A percentile compares a stretch with the other conserved stretches of the same genome.
Conservation (phyloP, 2,113 vertebrate genomes). For the Aldabrachelys gigantea region DNA sequence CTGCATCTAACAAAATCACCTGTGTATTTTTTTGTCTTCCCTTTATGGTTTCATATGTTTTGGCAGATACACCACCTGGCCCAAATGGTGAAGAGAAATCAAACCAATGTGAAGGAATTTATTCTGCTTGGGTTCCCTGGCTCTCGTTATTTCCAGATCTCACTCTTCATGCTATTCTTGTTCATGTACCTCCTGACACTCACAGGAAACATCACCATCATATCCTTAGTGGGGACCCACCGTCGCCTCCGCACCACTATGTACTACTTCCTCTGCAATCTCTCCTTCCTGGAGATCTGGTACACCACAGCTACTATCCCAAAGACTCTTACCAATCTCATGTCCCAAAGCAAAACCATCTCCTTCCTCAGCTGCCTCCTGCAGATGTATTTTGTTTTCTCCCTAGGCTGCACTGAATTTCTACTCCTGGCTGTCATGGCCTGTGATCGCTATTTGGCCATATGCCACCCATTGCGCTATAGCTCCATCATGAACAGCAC, state of each 20-base stretch:
- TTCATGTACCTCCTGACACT: too few relatives aligned
- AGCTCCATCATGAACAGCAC: constrained; percentile 3
- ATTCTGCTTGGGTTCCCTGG: too few relatives aligned
- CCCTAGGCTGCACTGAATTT: constrained; percentile 21
- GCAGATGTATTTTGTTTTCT: constrained; percentile 67
- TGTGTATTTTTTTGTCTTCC: too few relatives aligned
- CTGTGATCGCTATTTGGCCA: constrained; percentile 53
- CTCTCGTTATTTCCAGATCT: too few relatives aligned
- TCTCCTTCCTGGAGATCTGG: constrained; percentile 66
- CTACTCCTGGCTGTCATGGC: constrained; percentile 35
- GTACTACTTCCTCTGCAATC: constrained; percentile 59
- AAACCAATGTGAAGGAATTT: too few relatives aligned
- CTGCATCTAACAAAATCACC: too few relatives aligned
- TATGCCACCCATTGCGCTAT: constrained; percentile 37
- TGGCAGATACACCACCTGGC: neutral
- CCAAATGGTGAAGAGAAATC: too few relatives aligned
- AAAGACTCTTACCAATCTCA: constrained; percentile 30
- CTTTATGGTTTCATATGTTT: too few relatives aligned
- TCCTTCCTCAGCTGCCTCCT: constrained; percentile 52
- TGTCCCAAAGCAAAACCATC: constrained; percentile 25
- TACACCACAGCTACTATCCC: constrained; percentile 45
- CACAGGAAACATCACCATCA: too few relatives aligned
- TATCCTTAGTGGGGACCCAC: constrained; percentile 12
- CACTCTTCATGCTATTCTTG: too few relatives aligned
- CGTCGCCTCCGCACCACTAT: constrained; percentile 33